These are phyloP conservation scores for Rafetus swinhoei DNA, from an alignment of 2,113 vertebrate genomes.

Conservation along the genomic window DNA sequence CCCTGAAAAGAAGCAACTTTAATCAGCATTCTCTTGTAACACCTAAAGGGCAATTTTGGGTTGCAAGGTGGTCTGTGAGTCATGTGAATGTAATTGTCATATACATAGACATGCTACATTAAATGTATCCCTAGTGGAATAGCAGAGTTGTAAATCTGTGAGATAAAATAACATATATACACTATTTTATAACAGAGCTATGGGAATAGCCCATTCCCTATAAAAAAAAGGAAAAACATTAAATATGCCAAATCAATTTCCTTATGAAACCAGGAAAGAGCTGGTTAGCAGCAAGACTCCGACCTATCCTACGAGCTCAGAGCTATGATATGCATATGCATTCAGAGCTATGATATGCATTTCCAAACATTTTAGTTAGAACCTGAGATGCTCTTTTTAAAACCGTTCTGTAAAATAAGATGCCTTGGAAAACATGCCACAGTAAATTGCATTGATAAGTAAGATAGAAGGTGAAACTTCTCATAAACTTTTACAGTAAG, in stretches of 20 bases:
- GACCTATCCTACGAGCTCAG: neutral
- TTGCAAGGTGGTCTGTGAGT: slow-evolving; percentile 66
- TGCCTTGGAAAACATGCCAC: neutral
- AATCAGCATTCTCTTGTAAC: slow-evolving; percentile 52
- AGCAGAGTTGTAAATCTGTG: slow-evolving; percentile 59
- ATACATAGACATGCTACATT: slow-evolving; percentile 70
- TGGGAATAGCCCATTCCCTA: slow-evolving; percentile 68
- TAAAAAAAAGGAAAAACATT: slow-evolving; percentile 67
- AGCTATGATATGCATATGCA: neutral
- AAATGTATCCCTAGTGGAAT: slow-evolving; percentile 66
- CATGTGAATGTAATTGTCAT: slow-evolving; percentile 74
- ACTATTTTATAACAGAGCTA: slow-evolving; percentile 61
- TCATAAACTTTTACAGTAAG: neutral
- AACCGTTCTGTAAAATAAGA: slow-evolving; percentile 50
- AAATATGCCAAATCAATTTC: slow-evolving; percentile 73
- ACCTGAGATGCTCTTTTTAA: neutral
- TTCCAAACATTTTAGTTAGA: slow-evolving; percentile 27
- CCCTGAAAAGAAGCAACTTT: slow-evolving; percentile 44
- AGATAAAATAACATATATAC: slow-evolving; percentile 3
- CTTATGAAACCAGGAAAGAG: slow-evolving; percentile 64
- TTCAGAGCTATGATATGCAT: neutral
- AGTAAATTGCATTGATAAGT: neutral
- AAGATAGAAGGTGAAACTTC: neutral
- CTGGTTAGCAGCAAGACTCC: slow-evolving; percentile 30
- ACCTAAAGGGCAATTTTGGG: slow-evolving; percentile 61